Evolutionary conservation across 2,888 invertebrate genomes (phyloP).

Genomic region (Parnassius smintheus): DNA sequence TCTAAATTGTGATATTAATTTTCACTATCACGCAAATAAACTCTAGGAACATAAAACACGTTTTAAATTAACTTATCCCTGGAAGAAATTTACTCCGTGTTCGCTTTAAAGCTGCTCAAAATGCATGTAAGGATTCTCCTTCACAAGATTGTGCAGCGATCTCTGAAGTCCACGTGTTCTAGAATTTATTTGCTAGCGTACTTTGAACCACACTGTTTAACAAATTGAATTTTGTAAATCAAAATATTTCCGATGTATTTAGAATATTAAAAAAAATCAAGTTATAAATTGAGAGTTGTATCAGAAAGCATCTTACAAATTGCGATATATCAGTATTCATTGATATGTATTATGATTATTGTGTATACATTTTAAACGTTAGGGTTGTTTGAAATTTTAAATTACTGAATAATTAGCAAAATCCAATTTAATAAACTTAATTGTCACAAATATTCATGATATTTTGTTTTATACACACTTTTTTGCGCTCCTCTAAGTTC

Average conservation of each 20-base stretch:
- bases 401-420: no score
- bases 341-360: no score
- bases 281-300: no score
- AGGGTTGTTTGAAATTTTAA: no score
- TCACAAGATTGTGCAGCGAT: constrained; percentile 27
- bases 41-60: constrained; percentile 11
- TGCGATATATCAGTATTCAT: no score
- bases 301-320: no score
- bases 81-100: constrained; percentile 19
- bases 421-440: no score
- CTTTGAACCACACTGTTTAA: constrained; percentile 13
- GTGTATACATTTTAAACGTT: no score
- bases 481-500: no score
- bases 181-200: constrained; percentile 26
- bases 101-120: constrained; percentile 25
- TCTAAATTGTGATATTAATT: constrained; percentile 1
- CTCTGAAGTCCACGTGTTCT: constrained; percentile 26
- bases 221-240: constrained; percentile 22
- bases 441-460: no score
- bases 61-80: constrained; percentile 26
- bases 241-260: constrained; percentile 13
- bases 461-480: no score
- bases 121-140: constrained; percentile 26
- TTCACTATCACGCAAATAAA: constrained; percentile 2
- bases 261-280: background rate